These are phyloP conservation scores for Epinotia demarniana DNA, from an alignment of 2,888 invertebrate species.

Conservation along the genomic window DNA sequence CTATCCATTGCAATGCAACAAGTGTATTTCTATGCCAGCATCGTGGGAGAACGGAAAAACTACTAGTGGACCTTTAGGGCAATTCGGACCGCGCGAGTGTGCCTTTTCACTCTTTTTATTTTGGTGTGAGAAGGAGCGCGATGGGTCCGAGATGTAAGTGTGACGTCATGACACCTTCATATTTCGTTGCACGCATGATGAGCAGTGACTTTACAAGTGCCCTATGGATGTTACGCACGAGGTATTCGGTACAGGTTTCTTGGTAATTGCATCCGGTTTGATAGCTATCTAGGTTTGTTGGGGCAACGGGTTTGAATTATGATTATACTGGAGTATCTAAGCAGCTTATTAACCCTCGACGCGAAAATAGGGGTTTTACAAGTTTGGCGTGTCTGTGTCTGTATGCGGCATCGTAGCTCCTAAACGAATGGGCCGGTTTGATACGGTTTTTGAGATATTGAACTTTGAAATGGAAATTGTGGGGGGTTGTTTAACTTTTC, in stretches of 20 bases:
- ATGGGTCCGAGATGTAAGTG: constrained; percentile 4
- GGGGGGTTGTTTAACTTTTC: too few species aligned
- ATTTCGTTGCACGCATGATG: constrained; percentile 19
- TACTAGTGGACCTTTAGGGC: constrained; percentile 16
- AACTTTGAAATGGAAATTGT: too few species aligned
- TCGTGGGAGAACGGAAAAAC: constrained; percentile 22
- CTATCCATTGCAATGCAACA: constrained; percentile 41
- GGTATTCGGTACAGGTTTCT: constrained; percentile 7
- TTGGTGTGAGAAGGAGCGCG: neutral
- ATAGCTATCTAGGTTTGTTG: constrained; percentile 3
- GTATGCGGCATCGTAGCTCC: too few species aligned
- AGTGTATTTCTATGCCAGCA: constrained; percentile 37
- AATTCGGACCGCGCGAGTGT: constrained; percentile 16
- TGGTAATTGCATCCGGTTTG: neutral
- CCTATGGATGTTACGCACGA: constrained; percentile 28
- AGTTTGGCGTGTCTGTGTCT: too few species aligned
- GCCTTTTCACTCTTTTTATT: constrained; percentile 6
- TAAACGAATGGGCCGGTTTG: too few species aligned
- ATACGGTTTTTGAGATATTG: too few species aligned
- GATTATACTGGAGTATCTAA: neutral
- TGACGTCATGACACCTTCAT: constrained; percentile 19
- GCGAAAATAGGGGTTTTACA: too few species aligned
- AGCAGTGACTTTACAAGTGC: constrained; percentile 11
- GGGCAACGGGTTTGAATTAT: neutral
- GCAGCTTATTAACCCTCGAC: too few species aligned